A percentile compares a stretch with the other conserved stretches of the same genome.
phyloP scores from a whole-genome alignment of 2,888 invertebrate genomes.

The Caenorhabditis imperialis region DNA sequence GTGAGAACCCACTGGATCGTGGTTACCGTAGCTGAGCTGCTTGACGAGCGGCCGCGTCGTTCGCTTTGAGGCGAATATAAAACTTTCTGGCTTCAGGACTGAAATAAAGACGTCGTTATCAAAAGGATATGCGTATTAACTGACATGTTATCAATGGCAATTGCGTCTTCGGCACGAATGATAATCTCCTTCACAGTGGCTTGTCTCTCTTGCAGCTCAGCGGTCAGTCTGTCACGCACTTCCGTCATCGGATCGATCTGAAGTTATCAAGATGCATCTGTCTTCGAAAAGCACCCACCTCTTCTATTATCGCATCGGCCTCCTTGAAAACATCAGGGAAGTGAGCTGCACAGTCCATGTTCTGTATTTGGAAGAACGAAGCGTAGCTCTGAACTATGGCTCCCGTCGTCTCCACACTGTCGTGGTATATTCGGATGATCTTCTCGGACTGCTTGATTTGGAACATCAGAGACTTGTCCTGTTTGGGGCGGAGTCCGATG shows the following conservation, averaged over 20 bases:
- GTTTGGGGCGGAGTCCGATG: conserved; percentile 53
- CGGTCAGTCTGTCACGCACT: conserved; percentile 66
- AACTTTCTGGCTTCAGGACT: conserved; percentile 60
- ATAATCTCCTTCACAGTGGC: conserved; percentile 72
- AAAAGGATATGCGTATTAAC: background rate
- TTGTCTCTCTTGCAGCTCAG: conserved; percentile 72
- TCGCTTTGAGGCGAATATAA: conserved; percentile 61
- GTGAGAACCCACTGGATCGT: background rate
- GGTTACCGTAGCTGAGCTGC: conserved; percentile 54
- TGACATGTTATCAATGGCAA: conserved; percentile 66
- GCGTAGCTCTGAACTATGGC: conserved; percentile 72
- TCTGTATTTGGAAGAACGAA: conserved; percentile 56
- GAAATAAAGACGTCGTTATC: conserved; percentile 10
- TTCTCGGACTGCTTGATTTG: conserved; percentile 22
- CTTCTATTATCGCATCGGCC: conserved; percentile 63
- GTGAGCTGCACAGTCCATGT: conserved; percentile 59
- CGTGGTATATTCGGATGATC: conserved; percentile 57
- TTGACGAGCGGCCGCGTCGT: conserved; percentile 63
- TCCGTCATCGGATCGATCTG: conserved; percentile 73
- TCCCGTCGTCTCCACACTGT: conserved; percentile 71
- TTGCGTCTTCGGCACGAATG: conserved; percentile 73
- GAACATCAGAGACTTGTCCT: conserved; percentile 40
- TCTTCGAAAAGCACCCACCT: conserved; percentile 43
- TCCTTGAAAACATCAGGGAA: conserved; percentile 66
- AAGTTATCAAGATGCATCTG: background rate